phyloP scores from a whole-genome alignment of 2,797 vertebrate species.

The Oreochromis mossambicus region DNA sequence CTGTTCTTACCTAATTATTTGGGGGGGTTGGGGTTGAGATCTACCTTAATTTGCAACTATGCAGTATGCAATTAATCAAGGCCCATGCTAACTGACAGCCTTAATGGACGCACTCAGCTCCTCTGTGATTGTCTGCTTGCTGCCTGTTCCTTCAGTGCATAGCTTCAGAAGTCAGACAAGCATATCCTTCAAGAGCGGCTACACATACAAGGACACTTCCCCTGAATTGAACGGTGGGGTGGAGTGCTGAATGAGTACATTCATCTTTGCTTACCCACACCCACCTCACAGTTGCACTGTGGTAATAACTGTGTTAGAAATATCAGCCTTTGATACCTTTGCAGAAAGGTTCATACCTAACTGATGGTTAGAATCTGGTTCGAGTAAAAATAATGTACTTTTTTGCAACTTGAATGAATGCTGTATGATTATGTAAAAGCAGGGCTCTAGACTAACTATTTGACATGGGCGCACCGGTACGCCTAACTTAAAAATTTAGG shows the following conservation, averaged over 20 bases:
- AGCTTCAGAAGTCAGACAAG: constrained; percentile 53
- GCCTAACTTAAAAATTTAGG: too few relatives aligned
- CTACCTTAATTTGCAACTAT: constrained; percentile 69
- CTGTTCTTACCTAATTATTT: constrained; percentile 73
- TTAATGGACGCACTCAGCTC: constrained; percentile 70
- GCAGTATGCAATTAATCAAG: constrained; percentile 73
- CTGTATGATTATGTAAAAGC: constrained; percentile 23
- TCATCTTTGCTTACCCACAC: constrained; percentile 40
- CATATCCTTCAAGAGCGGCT: constrained; percentile 59
- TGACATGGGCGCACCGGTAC: too few relatives aligned
- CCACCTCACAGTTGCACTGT: constrained; percentile 27
- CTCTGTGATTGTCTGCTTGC: constrained; percentile 63
- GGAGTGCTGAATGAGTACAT: constrained; percentile 47
- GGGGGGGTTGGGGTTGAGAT: constrained; percentile 43
- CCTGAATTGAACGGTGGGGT: constrained; percentile 39
- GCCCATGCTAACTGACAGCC: constrained; percentile 66
- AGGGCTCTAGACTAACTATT: too few relatives aligned
- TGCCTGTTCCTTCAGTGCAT: constrained; percentile 48
- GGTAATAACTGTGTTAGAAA: constrained; percentile 38
- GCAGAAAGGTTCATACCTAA: background rate
- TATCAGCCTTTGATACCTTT: constrained; percentile 36
- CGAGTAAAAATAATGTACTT: background rate
- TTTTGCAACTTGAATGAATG: background rate
- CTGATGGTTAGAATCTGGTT: background rate
- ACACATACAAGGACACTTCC: constrained; percentile 53